Evolutionary conservation across 2,888 invertebrate genomes (phyloP).

Genomic region (Drosophila birchii): DNA sequence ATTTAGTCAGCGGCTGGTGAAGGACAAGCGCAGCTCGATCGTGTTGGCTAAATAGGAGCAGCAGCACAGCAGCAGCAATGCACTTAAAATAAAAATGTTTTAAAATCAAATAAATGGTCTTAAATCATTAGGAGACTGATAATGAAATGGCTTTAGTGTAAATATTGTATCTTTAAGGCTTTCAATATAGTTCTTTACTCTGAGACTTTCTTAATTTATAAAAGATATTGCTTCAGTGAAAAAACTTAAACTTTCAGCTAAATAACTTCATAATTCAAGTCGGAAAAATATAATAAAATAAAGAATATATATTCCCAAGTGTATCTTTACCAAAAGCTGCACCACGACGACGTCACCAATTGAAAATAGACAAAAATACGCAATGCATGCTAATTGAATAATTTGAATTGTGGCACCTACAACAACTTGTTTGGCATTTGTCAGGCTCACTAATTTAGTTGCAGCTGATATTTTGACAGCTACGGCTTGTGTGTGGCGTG

Average conservation of each 20-base stretch:
- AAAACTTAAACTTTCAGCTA: not conserved
- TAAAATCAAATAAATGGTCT: too few relatives aligned
- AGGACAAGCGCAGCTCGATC: conserved; percentile 61
- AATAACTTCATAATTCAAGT: too few relatives aligned
- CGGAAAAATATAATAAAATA: too few relatives aligned
- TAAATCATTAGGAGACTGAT: too few relatives aligned
- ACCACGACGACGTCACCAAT: conserved; percentile 74
- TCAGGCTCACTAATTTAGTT: conserved; percentile 74
- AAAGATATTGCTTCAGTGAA: not conserved
- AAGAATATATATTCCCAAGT: not conserved
- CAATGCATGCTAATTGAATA: conserved; percentile 81
- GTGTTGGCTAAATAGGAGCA: conserved; percentile 64
- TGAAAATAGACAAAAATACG: conserved; percentile 78
- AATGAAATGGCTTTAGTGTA: not conserved
- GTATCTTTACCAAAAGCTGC: conserved; percentile 5
- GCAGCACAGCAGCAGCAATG: conserved; percentile 22
- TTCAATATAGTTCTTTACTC: not conserved
- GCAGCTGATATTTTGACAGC: conserved; percentile 75
- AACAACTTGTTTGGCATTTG: conserved; percentile 66
- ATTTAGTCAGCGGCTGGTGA: conserved; percentile 73
- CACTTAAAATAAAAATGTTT: not conserved
- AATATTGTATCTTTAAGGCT: not conserved
- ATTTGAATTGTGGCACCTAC: conserved; percentile 78
- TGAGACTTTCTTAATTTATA: not conserved
- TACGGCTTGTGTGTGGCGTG: conserved; percentile 39